These are phyloP conservation scores for Maccullochella peelii DNA, from an alignment of 2,113 vertebrate genomes.

Conservation along the genomic window DNA sequence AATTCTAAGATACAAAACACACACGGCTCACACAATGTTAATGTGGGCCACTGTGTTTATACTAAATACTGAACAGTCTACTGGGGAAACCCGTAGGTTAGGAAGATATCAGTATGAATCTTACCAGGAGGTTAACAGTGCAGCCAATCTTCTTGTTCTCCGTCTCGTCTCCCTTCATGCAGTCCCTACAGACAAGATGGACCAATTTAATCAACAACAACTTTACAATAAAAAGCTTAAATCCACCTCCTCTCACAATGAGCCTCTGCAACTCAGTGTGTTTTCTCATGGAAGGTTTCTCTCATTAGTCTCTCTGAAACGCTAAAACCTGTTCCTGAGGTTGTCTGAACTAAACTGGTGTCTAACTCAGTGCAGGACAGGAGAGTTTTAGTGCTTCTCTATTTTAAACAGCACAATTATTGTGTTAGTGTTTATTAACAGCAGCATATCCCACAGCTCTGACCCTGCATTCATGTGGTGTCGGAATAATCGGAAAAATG, in stretches of 20 bases:
- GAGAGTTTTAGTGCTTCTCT: not conserved
- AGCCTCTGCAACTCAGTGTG: not conserved
- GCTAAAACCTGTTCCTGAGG: too few species aligned
- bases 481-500: too few species aligned
- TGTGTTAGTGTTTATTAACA: not conserved
- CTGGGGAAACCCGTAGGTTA: too few species aligned
- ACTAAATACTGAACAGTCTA: too few species aligned
- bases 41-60: not conserved
- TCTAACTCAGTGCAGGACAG: not conserved
- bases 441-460: not conserved
- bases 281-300: too few species aligned
- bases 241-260: too few species aligned
- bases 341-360: not conserved
- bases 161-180: slow-evolving; percentile 98
- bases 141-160: slow-evolving; percentile 99
- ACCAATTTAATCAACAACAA: not conserved
- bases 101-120: slow-evolving; percentile 35
- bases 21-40: not conserved
- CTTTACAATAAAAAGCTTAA: not conserved
- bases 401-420: not conserved
- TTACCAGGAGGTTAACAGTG: slow-evolving; percentile 96
- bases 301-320: too few species aligned
- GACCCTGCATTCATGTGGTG: too few species aligned
- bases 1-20: slow-evolving; percentile 86
- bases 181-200: slow-evolving; percentile 85